Evolutionary conservation across 2,797 vertebrate species (phyloP).

Genomic region (Lacerta bilineata): DNA sequence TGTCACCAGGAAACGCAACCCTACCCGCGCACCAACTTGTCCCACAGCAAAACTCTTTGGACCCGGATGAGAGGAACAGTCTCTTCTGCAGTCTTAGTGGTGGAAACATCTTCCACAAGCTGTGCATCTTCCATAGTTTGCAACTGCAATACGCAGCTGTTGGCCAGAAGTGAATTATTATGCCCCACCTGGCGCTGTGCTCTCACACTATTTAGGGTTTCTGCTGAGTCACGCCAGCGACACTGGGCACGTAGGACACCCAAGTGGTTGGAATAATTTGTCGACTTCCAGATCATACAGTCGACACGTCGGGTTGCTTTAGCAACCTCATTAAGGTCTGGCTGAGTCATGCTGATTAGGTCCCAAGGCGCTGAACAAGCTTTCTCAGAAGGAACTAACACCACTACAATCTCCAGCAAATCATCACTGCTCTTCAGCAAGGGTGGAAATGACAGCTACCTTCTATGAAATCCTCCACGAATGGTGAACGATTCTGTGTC

Average conservation of each 20-base stretch:
- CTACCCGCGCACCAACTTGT: neutral
- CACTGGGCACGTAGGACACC: conserved; percentile 8
- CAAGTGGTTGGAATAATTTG: conserved; percentile 15
- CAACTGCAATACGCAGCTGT: neutral
- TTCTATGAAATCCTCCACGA: neutral
- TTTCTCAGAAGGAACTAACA: conserved; percentile 41
- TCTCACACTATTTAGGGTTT: neutral
- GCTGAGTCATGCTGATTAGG: conserved; percentile 66
- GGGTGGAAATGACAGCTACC: conserved; percentile 31
- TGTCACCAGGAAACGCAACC: neutral
- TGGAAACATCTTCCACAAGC: neutral
- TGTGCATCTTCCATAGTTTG: no score
- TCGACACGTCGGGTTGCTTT: conserved; percentile 54
- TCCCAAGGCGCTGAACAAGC: conserved; percentile 52
- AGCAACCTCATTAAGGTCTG: conserved; percentile 67
- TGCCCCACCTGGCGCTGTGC: no score
- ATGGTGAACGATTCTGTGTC: neutral
- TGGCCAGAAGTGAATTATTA: neutral
- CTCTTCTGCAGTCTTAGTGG: neutral
- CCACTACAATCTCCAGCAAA: conserved; percentile 54
- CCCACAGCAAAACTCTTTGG: neutral
- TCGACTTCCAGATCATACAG: conserved; percentile 17
- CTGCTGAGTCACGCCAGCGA: neutral
- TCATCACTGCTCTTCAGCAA: conserved; percentile 41
- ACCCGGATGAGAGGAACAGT: neutral